Evolutionary conservation across 2,888 invertebrate genomes (phyloP), one percentile per base, ranked within the genome.

Genomic region (Onthophagus sagittarius): DNA sequence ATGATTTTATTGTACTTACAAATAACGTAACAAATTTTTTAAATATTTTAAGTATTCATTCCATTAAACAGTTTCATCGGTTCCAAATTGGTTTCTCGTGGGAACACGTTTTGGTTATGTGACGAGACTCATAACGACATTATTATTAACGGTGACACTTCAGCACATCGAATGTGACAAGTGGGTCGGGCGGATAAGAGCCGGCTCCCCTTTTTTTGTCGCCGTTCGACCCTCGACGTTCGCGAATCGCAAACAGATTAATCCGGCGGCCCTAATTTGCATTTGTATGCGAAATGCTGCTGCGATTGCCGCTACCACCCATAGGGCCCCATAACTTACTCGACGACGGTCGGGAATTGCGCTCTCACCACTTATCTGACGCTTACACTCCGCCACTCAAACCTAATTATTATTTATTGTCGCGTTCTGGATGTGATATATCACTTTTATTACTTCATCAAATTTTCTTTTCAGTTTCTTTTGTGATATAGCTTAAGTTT

Each of bases 381-480:
- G 81, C 82, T 83, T 82, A 83, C 81, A 82, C 80, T 81, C 81
- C 80, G 82, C 82, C 82, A 82, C 82, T 83, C 80, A 82, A 82
- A 82, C 80, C 81, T 83, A 83, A 83, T 83, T 83, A 83, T 83
- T 83, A 84, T 84, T 83, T 84, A 84, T 83, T 79, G 81, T 79
- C 81, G 78, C 80, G 78, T 81, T 81, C 78, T 78, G 79, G 77
- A 79, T 77, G 77, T 74, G 76, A 77, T 80, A 80, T 80, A 81
- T 82, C 82, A 81, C 78, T 79, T 81, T 82, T 82, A 82, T 82
- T 82, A 77, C 82, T 83, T 82, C 81, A 83, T 83, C 82, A 80
- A 77, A 77, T 75, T 71, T 71, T 73, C 23, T 67, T 3, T n/a
- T n/a, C 67, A 23, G 31, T 53, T 7, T 53, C 11, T 53, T 53